Base-by-base conservation (phyloP, 2,888 invertebrate genomes). In the Cheilosia vernalis region DNA sequence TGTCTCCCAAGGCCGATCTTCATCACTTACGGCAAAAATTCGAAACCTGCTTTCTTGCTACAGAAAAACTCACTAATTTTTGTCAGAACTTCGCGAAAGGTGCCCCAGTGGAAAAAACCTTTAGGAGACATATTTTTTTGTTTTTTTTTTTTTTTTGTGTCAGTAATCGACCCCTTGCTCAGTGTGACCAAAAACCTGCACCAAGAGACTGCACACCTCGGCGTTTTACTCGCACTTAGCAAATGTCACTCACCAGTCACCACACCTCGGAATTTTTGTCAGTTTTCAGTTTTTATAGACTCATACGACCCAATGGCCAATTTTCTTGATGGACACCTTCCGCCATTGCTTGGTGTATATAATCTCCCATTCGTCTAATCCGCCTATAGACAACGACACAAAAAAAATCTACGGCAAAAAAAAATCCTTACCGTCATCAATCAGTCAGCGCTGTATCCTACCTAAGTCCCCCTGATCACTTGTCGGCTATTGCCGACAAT, bases 321-420 rank as follows among this genome's bases (percentile, higher is more conserved):
- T 24, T 13, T 60, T 60, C 19, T 63, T 73, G 67, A 79, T 83
- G 51, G 51, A 79, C 79, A 79, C 69, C 79, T 73, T 79, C 63
- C 69, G 73, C 49, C 61, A 19, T 44, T 27, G 6, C 21, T 37
- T 37, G 13, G 13, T 13, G 37, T 37, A 4, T 13, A n/a, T 24
- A 24, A 74, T 51, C 69, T 21, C 0, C 47, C 79, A 84, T 74
- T 79, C 83, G 15, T 0, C 63, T 84, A 83, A 83, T 78, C 82
- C 55, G 61, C 49, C 64, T 83, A 30, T 70, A 37, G 33, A 21
- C 15, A 24, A 60, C 24, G 27, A 27, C 27, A 21, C 2, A 51
- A 33, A 21, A 2, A 27, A 30, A 33, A n/a, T n/a, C n/a, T n/a
- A n/a, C n/a, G n/a, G n/a, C n/a, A 19, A 19, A 33, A 63, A 81